Conservation (phyloP, 2,888 invertebrate species). For the Archips crataeganus region DNA sequence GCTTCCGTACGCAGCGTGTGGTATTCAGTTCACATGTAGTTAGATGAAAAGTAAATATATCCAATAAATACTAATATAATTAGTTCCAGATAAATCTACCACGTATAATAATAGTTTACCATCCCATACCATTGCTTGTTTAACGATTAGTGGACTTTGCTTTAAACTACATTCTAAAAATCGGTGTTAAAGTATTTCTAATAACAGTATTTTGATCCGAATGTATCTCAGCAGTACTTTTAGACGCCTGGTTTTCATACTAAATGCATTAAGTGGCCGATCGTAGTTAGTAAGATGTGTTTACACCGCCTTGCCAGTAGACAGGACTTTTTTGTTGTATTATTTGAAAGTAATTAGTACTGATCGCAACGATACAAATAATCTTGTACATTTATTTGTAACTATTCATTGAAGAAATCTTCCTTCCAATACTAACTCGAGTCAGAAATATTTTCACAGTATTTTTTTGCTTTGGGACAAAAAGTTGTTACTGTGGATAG, state of each 20-base stretch:
- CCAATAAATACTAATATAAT: not conserved
- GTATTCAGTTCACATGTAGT: constrained; percentile 27
- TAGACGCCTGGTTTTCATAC: too few species aligned
- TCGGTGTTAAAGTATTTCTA: not conserved
- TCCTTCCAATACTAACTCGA: not conserved
- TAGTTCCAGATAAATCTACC: not conserved
- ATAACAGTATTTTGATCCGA: not conserved
- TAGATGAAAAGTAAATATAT: constrained; percentile 23
- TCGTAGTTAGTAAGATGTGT: not conserved
- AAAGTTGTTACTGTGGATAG: too few species aligned
- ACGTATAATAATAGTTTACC: not conserved
- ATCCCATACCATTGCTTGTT: constrained; percentile 2
- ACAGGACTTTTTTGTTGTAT: not conserved
- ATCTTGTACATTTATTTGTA: not conserved
- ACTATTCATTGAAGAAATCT: not conserved
- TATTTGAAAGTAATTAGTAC: not conserved
- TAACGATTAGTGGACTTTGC: not conserved
- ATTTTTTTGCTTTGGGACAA: too few species aligned
- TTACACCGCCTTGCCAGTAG: not conserved
- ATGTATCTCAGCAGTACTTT: not conserved
- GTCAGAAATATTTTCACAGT: not conserved
- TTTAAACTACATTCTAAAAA: not conserved
- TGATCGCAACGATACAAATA: not conserved
- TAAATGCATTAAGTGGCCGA: not conserved
- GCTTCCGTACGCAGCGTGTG: constrained; percentile 49